phyloP scores from a whole-genome alignment of 2,113 vertebrate species.

The Sitta europaea region DNA sequence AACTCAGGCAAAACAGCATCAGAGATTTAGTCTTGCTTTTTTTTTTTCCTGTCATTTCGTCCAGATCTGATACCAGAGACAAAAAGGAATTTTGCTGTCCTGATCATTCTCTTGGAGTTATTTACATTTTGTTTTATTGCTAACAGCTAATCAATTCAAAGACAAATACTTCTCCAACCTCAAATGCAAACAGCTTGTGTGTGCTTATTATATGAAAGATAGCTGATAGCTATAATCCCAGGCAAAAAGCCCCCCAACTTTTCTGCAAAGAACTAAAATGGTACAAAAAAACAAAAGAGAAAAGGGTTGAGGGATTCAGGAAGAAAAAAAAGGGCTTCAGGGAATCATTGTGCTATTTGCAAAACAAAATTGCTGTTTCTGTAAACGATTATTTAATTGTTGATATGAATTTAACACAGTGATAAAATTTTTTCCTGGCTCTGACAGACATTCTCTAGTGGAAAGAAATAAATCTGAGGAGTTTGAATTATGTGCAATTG shows the following conservation, averaged over 20 bases:
- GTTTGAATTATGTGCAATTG: conserved; percentile 43
- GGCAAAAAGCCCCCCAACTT: background rate
- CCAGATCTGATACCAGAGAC: conserved; percentile 10
- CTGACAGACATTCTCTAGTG: conserved; percentile 26
- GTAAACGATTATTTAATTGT: conserved; percentile 62
- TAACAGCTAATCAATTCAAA: conserved; percentile 57
- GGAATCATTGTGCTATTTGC: conserved; percentile 46
- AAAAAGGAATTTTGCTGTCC: background rate
- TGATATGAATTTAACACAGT: conserved; percentile 59
- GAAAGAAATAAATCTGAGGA: conserved; percentile 53
- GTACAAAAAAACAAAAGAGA: background rate
- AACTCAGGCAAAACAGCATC: background rate
- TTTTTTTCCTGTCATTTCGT: background rate
- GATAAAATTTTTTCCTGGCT: conserved; percentile 60
- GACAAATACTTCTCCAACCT: background rate
- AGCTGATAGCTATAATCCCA: background rate
- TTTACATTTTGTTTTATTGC: conserved; percentile 13
- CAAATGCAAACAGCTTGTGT: background rate
- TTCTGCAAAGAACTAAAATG: background rate
- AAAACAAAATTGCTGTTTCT: conserved; percentile 20
- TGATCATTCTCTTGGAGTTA: conserved; percentile 17
- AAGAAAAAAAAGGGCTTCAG: background rate
- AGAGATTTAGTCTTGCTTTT: background rate
- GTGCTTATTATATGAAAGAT: background rate
- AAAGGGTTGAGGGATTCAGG: background rate